Base-by-base conservation (phyloP, 2,797 vertebrate genomes). In the Muscicapa comitata region DNA sequence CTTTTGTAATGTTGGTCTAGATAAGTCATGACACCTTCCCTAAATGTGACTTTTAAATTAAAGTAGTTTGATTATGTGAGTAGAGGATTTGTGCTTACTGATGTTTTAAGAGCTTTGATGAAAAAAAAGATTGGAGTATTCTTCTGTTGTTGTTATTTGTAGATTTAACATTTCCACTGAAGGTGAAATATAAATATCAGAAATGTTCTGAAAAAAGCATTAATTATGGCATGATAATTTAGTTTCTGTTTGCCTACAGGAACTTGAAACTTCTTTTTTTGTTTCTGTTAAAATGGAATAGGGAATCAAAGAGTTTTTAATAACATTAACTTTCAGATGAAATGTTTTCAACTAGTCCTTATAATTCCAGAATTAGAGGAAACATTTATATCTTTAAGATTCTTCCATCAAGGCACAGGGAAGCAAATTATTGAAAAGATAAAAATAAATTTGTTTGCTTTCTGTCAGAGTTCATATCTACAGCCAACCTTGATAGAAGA, bases 381-480 rank as follows among this genome's bases (percentile, higher is more conserved):
- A 75, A 92, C 85, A 92, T 96, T 95, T 96, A 81, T 97, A 87
- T 96, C 90, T 94, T 96, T 74, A 95, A 95, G 93, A 96, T 98
- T 98, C 94, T 97, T 97, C 96, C 94, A 96, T 97, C 95, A 96
- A 97, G 97, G 94, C 93, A 90, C 83, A 90, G 89, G 93, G 97
- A 98, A 96, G 96, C 98, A 95, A 99, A 98, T 99, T 98, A 99
- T 98, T 98, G 97, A 98, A 98, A 98, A 98, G 98, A 98, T 98
- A 98, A 98, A 99, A 98, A 98, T 98, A 98, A 98, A 99, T 99
- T 99, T 99, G 98, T 99, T 99, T 99, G 97, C 97, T 98, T 97
- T 98, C 98, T 99, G 99, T 99, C 99, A 99, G 98, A 98, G 98
- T 98, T 99, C 98, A 98, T 98, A 99, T 98, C 98, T 98, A 98